Conservation (phyloP, 2,888 invertebrate species). For the Volucella inanis region DNA sequence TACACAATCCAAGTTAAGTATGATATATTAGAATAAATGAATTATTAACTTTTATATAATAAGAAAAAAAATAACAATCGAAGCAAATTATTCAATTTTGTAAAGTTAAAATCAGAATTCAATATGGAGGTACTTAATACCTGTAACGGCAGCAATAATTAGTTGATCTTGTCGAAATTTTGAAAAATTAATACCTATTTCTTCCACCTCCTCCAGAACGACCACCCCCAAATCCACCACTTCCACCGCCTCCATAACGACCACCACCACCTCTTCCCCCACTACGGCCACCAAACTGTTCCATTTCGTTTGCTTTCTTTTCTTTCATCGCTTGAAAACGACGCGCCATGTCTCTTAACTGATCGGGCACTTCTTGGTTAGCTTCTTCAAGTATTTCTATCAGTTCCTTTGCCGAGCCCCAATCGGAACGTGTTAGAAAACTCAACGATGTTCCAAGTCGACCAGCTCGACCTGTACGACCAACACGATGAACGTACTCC, state of each 20-base stretch:
- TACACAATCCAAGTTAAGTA: too few relatives aligned
- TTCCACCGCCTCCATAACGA: slow-evolving; percentile 60
- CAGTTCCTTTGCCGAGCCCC: slow-evolving; percentile 91
- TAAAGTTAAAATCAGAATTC: too few relatives aligned
- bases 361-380: slow-evolving; percentile 91
- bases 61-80: too few relatives aligned
- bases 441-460: slow-evolving; percentile 92
- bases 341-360: slow-evolving; percentile 89
- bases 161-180: not conserved
- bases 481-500: slow-evolving; percentile 96
- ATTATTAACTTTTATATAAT: too few relatives aligned
- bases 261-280: slow-evolving; percentile 69
- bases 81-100: too few relatives aligned
- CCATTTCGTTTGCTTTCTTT: slow-evolving; percentile 84
- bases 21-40: too few relatives aligned
- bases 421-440: slow-evolving; percentile 91
- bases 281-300: slow-evolving; percentile 78
- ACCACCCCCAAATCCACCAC: slow-evolving; percentile 51
- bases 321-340: slow-evolving; percentile 88
- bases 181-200: slow-evolving; percentile 32
- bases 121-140: slow-evolving; percentile 22
- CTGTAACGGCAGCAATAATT: not conserved
- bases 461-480: slow-evolving; percentile 96
- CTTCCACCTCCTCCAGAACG: slow-evolving; percentile 37
- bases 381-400: slow-evolving; percentile 95